A percentile compares a stretch with the other conserved stretches of the same genome.
Evolutionary conservation across 2,113 vertebrate species (phyloP).

Genomic region (Ptychochromis oligacanthus): DNA sequence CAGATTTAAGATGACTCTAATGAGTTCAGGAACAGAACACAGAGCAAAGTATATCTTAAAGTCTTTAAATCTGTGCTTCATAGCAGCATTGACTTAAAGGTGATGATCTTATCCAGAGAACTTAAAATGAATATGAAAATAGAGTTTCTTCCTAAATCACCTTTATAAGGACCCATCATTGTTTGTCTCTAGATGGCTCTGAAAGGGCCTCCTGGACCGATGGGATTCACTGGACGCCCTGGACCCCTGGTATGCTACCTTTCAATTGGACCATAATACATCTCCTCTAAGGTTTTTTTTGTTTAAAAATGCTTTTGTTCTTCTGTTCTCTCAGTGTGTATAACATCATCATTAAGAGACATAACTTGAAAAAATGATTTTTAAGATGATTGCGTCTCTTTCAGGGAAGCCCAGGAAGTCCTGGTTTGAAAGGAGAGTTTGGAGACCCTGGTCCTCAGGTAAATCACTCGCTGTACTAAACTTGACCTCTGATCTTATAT

Average conservation of each 20-base stretch:
- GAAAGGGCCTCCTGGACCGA: constrained; percentile 94
- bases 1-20: background rate
- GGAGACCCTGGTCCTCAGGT: constrained; percentile 97
- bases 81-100: background rate
- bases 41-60: no score
- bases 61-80: background rate
- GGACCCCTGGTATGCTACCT: constrained; percentile 90
- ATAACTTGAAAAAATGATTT: background rate
- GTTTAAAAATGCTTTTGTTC: background rate
- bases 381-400: constrained; percentile 38
- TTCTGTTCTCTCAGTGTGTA: accelerated
- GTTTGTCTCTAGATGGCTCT: constrained; percentile 88
- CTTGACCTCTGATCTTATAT: background rate
- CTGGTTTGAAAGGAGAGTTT: constrained; percentile 92
- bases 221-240: constrained; percentile 96
- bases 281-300: background rate
- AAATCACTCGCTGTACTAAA: constrained; percentile 19
- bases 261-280: accelerated
- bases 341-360: accelerated
- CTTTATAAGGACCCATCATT: background rate
- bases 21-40: no score
- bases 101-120: accelerated
- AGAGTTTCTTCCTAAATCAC: background rate
- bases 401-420: constrained; percentile 89
- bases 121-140: background rate